Base-by-base conservation (phyloP, 2,113 vertebrate species). In the Chaetura pelagica region DNA sequence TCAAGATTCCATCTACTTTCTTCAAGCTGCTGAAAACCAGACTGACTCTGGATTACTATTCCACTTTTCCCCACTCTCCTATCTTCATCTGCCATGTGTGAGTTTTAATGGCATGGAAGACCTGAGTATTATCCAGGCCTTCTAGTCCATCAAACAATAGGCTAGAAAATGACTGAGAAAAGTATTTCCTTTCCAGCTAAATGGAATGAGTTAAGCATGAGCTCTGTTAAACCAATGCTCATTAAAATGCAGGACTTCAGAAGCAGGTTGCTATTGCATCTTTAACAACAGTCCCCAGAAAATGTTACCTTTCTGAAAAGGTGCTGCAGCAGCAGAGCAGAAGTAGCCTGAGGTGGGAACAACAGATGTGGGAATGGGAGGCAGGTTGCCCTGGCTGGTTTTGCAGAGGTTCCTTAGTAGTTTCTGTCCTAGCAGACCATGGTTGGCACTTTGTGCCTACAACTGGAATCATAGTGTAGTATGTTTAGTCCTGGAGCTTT, bases 1-100 rank as follows among this genome's bases (percentile, higher is more conserved):
- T 90, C 64, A 93, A 48, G 79, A 89, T 94, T 29, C 83, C 46
- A 77, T 75, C 91, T 78, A 54, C 63, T 82, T 89, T 77, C 68
- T 86, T 89, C 61, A 89, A 51, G 49, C 62, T 84, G 73, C 69
- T 91, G 49, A 61, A 87, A 82, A 75, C 0, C 30, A 78, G 54
- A 38, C 63, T 63, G 63, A 49, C 40, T 89, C 73, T 78, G 74
- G 52, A 58, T 92, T 91, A 14, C 54, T 61, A 0, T 57, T 83
- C 24, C 29, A 15, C 32, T 19, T 75, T 82, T 68, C 12, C 58
- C 26, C 40, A 84, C 32, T 6, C 4, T 51, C 32, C 34, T 68
- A 0, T 74, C 64, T 71, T 74, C 35, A 20, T 87, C 68, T 87
- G 64, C 64, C 42, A 26, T 19, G n/a, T 42, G 29, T 72, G 30